Percentiles rank a stretch among this genome's conserved stretches.
These are phyloP conservation scores for Nesoenas mayeri DNA, from an alignment of 2,113 vertebrate genomes.

Conservation along the genomic window DNA sequence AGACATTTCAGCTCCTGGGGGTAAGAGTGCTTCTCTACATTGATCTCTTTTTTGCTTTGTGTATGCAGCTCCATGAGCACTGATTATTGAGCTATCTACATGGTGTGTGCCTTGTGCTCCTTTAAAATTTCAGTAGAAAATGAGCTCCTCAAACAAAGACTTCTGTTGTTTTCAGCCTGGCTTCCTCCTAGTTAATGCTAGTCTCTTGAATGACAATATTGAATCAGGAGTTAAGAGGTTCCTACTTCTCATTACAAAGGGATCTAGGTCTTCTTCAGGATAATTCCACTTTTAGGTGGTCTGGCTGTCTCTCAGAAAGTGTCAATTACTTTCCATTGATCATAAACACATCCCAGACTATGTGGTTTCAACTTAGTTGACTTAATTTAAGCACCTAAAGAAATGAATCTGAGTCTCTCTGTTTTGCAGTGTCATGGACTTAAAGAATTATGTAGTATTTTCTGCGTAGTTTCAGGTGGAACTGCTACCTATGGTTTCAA, in stretches of 20 bases:
- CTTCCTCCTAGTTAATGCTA: background rate
- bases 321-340: background rate
- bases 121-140: background rate
- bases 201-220: background rate
- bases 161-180: background rate
- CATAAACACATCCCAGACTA: background rate
- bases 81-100: background rate
- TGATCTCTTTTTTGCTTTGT: background rate
- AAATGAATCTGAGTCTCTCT: background rate
- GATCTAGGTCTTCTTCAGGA: background rate
- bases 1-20: background rate
- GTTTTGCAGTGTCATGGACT: too few relatives aligned
- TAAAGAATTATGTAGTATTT: background rate
- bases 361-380: background rate
- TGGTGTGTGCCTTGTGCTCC: background rate
- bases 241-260: background rate
- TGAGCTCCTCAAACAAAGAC: background rate
- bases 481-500: rapidly evolving
- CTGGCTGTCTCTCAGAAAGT: background rate
- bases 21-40: background rate
- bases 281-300: background rate
- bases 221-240: background rate
- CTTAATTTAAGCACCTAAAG: background rate
- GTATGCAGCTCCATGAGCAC: background rate
- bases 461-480: background rate